Conservation (phyloP, 2,888 invertebrate species). For the Timandra comae region DNA sequence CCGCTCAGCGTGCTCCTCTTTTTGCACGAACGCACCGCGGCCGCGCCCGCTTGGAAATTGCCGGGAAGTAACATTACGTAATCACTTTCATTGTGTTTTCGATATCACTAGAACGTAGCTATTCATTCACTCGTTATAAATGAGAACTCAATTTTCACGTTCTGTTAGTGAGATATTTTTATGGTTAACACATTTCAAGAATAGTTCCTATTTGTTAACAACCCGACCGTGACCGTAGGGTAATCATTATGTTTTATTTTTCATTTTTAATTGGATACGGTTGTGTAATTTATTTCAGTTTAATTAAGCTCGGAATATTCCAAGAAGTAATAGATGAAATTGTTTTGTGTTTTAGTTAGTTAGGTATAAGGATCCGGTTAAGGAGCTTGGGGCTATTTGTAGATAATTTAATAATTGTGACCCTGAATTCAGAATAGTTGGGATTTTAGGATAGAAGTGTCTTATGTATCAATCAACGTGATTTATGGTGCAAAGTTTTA, state of each 20-base stretch:
- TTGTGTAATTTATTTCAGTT: conserved; percentile 3
- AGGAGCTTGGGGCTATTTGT: too few species aligned
- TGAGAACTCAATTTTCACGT: conserved; percentile 33
- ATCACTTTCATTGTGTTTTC: conserved; percentile 58
- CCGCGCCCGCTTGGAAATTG: conserved; percentile 24
- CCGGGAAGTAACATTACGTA: conserved; percentile 41
- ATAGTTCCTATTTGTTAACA: conserved; percentile 8
- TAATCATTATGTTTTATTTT: conserved; percentile 8
- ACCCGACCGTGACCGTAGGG: conserved; percentile 3
- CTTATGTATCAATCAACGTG: too few species aligned
- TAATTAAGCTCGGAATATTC: conserved; percentile 2
- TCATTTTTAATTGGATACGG: conserved; percentile 1
- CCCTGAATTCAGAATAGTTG: too few species aligned
- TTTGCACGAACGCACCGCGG: conserved; percentile 30
- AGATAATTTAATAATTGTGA: too few species aligned
- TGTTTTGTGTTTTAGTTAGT: background rate
- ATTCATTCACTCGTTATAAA: conserved; percentile 30
- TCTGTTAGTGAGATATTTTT: conserved; percentile 25
- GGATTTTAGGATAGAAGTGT: too few species aligned
- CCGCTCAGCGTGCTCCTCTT: conserved; percentile 22
- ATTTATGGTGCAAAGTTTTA: too few species aligned
- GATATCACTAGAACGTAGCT: conserved; percentile 37
- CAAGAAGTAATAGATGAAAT: conserved; percentile 2
- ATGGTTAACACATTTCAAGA: conserved; percentile 12
- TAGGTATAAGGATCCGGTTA: too few species aligned